Evolutionary conservation across 2,113 vertebrate species (phyloP).

Genomic region (Marcusenius ussheri): DNA sequence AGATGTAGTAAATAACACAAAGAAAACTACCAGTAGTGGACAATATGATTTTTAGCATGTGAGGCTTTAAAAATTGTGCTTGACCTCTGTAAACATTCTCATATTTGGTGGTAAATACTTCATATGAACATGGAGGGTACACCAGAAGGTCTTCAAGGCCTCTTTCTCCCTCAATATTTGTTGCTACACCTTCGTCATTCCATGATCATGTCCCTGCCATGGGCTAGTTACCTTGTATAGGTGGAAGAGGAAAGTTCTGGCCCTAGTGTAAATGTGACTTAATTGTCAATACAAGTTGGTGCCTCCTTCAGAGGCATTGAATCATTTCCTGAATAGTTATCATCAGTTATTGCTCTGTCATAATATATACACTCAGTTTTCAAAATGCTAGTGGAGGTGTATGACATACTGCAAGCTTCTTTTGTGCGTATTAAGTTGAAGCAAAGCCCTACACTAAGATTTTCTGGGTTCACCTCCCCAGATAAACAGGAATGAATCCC

Average conservation of each 20-base stretch:
- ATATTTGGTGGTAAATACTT: background rate
- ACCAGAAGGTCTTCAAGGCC: background rate
- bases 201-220: background rate
- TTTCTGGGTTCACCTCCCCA: background rate
- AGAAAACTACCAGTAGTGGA: background rate
- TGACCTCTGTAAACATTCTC: background rate
- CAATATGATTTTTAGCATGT: background rate
- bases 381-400: background rate
- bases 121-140: background rate
- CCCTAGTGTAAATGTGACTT: background rate
- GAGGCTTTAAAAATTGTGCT: background rate
- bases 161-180: background rate
- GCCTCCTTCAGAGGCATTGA: background rate
- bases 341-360: background rate
- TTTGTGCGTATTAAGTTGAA: background rate
- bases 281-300: background rate
- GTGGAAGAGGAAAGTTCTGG: background rate
- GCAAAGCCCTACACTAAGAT: background rate
- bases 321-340: background rate
- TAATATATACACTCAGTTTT: background rate
- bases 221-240: background rate
- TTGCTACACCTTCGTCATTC: background rate
- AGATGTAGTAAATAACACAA: background rate
- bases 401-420: background rate
- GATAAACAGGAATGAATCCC: conserved; percentile 46